These are phyloP conservation scores for Gorsachius magnificus DNA, from an alignment of 2,797 vertebrate species.

Conservation along the genomic window DNA sequence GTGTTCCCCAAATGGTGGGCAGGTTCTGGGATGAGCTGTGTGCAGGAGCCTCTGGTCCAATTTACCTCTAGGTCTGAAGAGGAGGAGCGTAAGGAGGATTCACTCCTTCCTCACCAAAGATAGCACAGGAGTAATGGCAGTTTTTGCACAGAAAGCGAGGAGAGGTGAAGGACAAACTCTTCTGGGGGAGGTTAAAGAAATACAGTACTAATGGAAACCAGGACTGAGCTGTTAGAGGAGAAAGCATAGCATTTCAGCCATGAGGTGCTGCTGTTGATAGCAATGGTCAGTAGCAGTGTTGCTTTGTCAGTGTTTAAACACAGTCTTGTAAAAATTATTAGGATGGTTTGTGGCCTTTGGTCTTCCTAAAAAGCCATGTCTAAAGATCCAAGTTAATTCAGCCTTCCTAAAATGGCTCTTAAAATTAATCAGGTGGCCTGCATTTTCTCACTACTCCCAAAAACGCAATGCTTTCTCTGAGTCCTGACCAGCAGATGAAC, in stretches of 20 bases:
- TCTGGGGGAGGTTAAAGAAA: background rate
- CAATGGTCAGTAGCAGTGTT: background rate
- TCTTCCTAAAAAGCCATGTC: background rate
- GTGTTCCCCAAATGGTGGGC: background rate
- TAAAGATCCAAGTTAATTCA: background rate
- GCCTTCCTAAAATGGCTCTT: background rate
- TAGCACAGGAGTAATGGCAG: background rate
- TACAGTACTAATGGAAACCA: background rate
- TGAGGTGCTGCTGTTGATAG: background rate
- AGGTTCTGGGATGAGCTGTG: background rate
- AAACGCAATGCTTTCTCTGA: background rate
- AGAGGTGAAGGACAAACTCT: background rate
- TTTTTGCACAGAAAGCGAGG: background rate
- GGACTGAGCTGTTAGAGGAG: background rate
- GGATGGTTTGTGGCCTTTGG: background rate
- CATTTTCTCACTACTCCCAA: background rate
- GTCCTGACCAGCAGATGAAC: conserved; percentile 45
- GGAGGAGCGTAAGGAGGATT: background rate
- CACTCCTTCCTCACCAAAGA: background rate
- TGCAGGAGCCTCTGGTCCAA: background rate
- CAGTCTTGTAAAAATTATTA: background rate
- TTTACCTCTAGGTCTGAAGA: background rate
- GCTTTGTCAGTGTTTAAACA: background rate
- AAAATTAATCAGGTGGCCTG: background rate
- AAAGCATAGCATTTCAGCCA: rapidly evolving